Evolutionary conservation across 2,797 vertebrate genomes (phyloP).

Genomic region (Anableps anableps): DNA sequence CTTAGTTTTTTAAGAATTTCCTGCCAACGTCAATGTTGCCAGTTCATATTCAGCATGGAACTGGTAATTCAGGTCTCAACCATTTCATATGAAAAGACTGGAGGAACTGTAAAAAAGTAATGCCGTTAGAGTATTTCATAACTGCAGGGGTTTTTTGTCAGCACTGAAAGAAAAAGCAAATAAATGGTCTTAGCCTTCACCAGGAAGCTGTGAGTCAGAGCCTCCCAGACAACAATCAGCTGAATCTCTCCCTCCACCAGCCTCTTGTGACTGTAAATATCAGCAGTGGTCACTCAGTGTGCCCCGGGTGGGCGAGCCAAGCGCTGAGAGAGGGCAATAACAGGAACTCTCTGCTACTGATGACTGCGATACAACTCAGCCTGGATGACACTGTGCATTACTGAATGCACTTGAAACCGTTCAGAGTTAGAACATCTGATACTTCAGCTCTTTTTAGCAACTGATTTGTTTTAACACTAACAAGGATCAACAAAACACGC

Average conservation of each 20-base stretch:
- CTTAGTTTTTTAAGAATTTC: neutral
- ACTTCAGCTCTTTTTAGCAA: slow-evolving; percentile 3
- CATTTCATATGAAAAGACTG: neutral
- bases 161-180: slow-evolving; percentile 38
- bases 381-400: neutral
- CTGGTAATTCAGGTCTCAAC: neutral
- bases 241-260: slow-evolving; percentile 40
- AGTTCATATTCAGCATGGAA: neutral
- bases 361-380: slow-evolving; percentile 4
- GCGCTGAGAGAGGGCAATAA: slow-evolving; percentile 47
- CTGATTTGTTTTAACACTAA: neutral
- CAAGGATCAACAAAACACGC: neutral
- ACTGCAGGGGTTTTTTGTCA: slow-evolving; percentile 28
- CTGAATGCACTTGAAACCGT: neutral
- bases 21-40: neutral
- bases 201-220: slow-evolving; percentile 70
- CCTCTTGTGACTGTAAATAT: slow-evolving; percentile 47
- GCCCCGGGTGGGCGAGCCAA: slow-evolving; percentile 40
- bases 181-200: slow-evolving; percentile 34
- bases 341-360: slow-evolving; percentile 59
- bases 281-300: slow-evolving; percentile 37
- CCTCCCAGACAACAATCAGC: slow-evolving; percentile 54
- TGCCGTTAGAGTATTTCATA: slow-evolving; percentile 20
- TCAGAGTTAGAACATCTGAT: slow-evolving; percentile 3
- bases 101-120: slow-evolving; percentile 1